Conservation (phyloP, 2,797 vertebrate species). For the Alectoris magna region DNA sequence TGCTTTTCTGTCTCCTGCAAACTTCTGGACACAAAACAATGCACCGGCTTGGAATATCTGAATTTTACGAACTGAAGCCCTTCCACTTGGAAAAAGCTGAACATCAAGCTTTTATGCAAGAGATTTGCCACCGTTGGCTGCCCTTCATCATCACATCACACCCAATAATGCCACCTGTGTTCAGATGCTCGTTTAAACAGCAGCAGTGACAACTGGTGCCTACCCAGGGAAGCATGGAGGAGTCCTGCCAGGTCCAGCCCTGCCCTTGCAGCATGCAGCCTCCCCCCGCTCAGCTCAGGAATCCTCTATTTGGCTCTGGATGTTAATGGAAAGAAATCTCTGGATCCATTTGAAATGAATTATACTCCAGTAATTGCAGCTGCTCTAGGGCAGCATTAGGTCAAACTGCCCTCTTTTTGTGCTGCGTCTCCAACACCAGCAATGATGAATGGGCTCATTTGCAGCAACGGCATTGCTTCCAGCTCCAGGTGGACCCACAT, state of each 20-base stretch:
- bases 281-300: neutral
- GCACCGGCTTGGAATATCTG: fast-evolving
- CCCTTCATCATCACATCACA: neutral
- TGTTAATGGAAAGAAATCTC: slow-evolving; percentile 45
- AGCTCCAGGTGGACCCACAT: slow-evolving; percentile 41
- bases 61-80: neutral
- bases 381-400: slow-evolving; percentile 58
- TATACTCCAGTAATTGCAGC: slow-evolving; percentile 61
- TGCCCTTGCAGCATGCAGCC: neutral
- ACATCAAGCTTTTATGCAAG: neutral
- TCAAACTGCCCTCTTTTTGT: slow-evolving; percentile 63
- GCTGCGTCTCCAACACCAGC: slow-evolving; percentile 19
- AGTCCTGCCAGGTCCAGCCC: neutral
- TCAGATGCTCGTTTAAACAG: neutral
- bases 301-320: neutral
- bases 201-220: neutral
- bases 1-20: neutral
- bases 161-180: neutral
- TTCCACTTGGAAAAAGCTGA: neutral
- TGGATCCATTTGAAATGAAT: slow-evolving; percentile 63
- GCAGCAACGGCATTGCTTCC: neutral
- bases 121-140: neutral
- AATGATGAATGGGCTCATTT: slow-evolving; percentile 66
- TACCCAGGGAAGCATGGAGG: neutral
- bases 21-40: neutral